Evolutionary conservation across 2,888 invertebrate species (phyloP), one percentile per base, ranked within the genome.

Genomic region (Andricus quercusramuli): DNA sequence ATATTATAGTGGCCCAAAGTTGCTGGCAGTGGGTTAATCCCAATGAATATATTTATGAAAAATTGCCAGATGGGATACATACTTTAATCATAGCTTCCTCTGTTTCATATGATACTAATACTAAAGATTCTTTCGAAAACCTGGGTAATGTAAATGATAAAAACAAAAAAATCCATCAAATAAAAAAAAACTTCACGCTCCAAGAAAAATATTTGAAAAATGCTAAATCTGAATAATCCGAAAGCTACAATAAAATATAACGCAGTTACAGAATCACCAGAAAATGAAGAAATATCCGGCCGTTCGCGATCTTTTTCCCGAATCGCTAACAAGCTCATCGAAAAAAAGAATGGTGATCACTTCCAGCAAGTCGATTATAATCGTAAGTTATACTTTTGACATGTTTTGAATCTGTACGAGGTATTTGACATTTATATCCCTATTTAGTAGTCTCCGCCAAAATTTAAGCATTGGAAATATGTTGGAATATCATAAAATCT

Each of bases 21-120:
- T 94, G 94, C 15, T 95, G 95, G 94, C 93, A 93, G 83, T 95
- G 95, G 90, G 93, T 95, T 3, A 95, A 95, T 85, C 94, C 94
- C 17, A 94, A 93, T 22, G 95, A 95, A 85, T 96, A 95, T 87
- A 91, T 94, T 70, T 94, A 94, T 29, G 94, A 95, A 88, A 93
- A 93, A 1, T 92, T 94, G 82, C 93, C 93, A 0, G 94, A 95
- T 85, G 94, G 94, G 2, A 89, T 93, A 67, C 95, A 95, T 87
- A 94, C 94, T 1, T 94, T 90, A 17, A 89, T 93, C 44, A 78
- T 89, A 62, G 88, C 89, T 3, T 66, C 32, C 15, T 37, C 66
- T 37, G 32, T 66, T 41, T 37, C 41, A n/a, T 66, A 66, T 66
- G 66, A 66, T n/a, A 41, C 0, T 9, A 41, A 41, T 41, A 11